Evolutionary conservation across 2,888 invertebrate genomes (phyloP), one percentile per base, ranked within the genome.

Genomic region (Campoletis raptor): DNA sequence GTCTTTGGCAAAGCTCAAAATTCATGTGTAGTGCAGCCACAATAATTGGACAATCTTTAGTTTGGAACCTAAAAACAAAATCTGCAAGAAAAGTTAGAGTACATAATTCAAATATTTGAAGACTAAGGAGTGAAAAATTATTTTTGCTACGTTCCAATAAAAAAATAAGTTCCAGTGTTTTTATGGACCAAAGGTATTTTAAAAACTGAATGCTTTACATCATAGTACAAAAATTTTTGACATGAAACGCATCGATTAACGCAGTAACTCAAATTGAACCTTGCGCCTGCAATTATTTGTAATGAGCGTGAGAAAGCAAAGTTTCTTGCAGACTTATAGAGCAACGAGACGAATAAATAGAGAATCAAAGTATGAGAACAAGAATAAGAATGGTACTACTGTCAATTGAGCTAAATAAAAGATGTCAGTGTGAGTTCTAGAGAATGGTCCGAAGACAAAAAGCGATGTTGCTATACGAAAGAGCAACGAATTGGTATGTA

Each of bases 401-500:
- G 90, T 92, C 90, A 89, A 90, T 90, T 85, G 83, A 86, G 81
- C 88, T 88, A 86, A 89, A 87, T 88, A 85, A 91, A 90, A 90
- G 86, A 85, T 88, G 87, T 88, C 89, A 88, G 88, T 64, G 83
- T 83, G 67, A 69, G 30, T n/a, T n/a, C 77, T 45, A 48, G 48
- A 57, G 57, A 66, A 48, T 78, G 42, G 37, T 21, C 70, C n/a
- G 42, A 54, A 18, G 61, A 79, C 18, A 69, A 79, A 79, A 79
- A 84, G 74, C 84, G 67, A 77, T 81, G 72, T 69, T 61, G 64
- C 78, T 73, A 78, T 74, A 81, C 70, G 76, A 87, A 89, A 86
- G 83, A 87, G 84, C 80, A 86, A 70, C 82, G 89, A 88, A 87
- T 90, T 87, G 91, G 93, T 94, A 94, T 93, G 92, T 94, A 94